A percentile compares a stretch with the other conserved stretches of the same genome.
phyloP scores from a whole-genome alignment of 2,113 vertebrate species.

The Otocyon megalotis region DNA sequence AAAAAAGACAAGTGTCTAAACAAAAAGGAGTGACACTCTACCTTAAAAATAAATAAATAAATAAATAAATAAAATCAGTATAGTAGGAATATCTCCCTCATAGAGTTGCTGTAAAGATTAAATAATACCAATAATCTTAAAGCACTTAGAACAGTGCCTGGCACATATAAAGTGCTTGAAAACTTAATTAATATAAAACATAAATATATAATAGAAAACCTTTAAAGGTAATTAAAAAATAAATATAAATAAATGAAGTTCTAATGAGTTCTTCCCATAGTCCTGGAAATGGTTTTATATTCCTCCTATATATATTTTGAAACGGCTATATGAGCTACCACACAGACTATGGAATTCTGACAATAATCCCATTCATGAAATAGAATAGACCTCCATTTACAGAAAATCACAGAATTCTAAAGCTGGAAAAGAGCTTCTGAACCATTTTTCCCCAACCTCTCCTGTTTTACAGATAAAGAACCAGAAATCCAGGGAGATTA shows the following conservation, averaged over 20 bases:
- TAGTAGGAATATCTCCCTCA: background rate
- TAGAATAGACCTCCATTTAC: background rate
- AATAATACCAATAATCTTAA: background rate
- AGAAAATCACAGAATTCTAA: constrained; percentile 8
- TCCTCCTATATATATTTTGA: background rate
- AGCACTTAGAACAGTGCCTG: background rate
- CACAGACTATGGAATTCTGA: background rate
- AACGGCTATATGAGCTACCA: background rate
- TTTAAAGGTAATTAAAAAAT: constrained; percentile 26
- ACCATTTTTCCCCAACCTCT: background rate
- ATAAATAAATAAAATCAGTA: background rate
- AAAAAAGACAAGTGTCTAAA: too few species aligned
- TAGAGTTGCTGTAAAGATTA: background rate
- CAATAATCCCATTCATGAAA: background rate
- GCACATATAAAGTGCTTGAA: background rate
- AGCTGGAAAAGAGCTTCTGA: background rate
- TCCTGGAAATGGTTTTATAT: background rate
- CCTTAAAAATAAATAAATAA: too few species aligned
- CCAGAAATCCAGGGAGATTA: background rate
- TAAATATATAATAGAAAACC: background rate
- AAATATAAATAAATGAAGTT: constrained; percentile 11
- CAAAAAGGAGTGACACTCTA: too few species aligned
- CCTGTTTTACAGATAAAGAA: background rate
- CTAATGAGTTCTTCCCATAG: background rate
- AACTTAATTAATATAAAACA: background rate